A percentile compares a stretch with the other conserved stretches of the same genome.
These are phyloP conservation scores for Chunga burmeisteri DNA, from an alignment of 2,113 vertebrate species.

Conservation along the genomic window DNA sequence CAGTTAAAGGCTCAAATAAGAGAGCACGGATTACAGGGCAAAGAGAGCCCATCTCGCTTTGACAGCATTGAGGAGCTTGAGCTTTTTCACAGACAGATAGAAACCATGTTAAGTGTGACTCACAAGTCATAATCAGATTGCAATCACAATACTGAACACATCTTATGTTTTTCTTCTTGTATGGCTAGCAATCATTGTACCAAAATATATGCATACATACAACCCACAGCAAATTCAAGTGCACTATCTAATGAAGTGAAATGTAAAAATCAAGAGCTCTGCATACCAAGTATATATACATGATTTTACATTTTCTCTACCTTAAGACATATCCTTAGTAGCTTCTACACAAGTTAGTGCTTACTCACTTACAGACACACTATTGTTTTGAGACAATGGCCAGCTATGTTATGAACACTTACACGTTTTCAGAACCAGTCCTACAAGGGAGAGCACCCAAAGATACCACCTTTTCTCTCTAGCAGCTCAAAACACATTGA, in stretches of 20 bases:
- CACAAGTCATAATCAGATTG: neutral
- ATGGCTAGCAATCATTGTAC: neutral
- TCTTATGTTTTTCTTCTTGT: neutral
- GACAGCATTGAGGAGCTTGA: neutral
- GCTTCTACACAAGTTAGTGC: neutral
- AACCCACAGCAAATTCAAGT: neutral
- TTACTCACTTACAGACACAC: neutral
- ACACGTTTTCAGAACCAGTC: neutral
- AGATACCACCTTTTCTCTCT: neutral
- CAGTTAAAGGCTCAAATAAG: neutral
- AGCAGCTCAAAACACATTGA: neutral
- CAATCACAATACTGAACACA: neutral
- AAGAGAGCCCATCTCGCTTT: neutral
- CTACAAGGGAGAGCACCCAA: neutral
- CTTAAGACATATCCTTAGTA: neutral
- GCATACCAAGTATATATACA: neutral
- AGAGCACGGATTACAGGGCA: neutral
- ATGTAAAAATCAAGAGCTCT: neutral
- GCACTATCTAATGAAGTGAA: neutral
- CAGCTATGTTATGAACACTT: neutral
- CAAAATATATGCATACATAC: neutral
- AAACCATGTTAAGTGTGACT: neutral
- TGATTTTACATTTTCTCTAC: neutral
- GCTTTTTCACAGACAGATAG: neutral
- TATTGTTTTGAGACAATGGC: neutral